A percentile compares a stretch with the other conserved stretches of the same genome.
Evolutionary conservation across 2,888 invertebrate species (phyloP).

Genomic region (Dysmachus trigonus): DNA sequence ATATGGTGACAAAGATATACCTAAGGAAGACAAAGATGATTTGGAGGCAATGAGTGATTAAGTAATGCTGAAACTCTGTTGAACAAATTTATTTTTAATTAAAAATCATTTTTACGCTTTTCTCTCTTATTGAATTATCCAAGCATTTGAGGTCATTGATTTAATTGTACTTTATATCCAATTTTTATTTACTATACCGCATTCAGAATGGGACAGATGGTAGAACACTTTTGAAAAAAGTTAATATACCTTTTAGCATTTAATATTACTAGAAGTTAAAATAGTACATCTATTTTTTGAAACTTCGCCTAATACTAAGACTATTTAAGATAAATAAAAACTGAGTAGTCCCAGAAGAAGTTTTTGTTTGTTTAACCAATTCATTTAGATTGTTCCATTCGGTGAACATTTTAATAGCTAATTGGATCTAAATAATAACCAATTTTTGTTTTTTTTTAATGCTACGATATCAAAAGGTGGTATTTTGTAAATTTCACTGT

Average conservation of each 20-base stretch:
- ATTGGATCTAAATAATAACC: too few species aligned
- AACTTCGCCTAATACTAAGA: too few species aligned
- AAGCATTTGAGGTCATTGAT: background rate
- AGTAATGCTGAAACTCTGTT: conserved; percentile 43
- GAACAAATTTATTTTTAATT: background rate
- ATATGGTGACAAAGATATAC: conserved; percentile 71
- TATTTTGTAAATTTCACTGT: background rate
- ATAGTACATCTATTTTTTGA: too few species aligned
- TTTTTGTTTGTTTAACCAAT: too few species aligned
- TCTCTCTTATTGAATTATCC: background rate
- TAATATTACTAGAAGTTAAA: background rate
- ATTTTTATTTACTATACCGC: too few species aligned
- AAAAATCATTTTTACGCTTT: background rate
- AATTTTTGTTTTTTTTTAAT: background rate
- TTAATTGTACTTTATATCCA: too few species aligned
- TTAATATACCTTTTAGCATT: background rate
- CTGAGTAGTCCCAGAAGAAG: background rate
- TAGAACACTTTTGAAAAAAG: background rate
- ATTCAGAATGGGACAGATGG: too few species aligned
- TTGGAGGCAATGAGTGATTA: conserved; percentile 67
- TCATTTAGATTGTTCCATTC: too few species aligned
- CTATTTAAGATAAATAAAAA: background rate
- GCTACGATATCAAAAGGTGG: too few species aligned
- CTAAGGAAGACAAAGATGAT: conserved; percentile 68
- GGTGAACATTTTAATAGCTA: too few species aligned